These are phyloP conservation scores for Microtus montanus DNA, from an alignment of 2,113 vertebrate genomes.

Conservation along the genomic window DNA sequence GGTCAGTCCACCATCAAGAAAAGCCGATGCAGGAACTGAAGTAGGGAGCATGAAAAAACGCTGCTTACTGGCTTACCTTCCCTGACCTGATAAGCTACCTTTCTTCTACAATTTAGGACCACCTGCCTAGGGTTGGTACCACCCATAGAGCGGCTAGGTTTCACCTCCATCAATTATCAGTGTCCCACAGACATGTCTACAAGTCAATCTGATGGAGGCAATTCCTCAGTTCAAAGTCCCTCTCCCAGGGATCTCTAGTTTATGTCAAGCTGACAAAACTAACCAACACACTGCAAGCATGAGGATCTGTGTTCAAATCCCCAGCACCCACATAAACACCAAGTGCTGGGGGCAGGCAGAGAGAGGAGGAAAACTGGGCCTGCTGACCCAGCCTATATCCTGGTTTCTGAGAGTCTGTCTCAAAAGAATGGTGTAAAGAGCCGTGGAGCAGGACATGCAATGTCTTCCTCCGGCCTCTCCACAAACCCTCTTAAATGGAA, in stretches of 20 bases:
- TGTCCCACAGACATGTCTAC: background rate
- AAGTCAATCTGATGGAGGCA: background rate
- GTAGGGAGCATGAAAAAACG: background rate
- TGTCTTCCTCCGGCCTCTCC: background rate
- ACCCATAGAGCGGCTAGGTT: background rate
- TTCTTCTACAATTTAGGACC: background rate
- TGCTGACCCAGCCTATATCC: background rate
- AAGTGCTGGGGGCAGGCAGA: background rate
- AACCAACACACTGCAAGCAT: background rate
- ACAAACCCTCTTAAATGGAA: background rate
- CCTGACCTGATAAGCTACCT: background rate
- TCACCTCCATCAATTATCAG: background rate
- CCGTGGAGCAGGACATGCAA: background rate
- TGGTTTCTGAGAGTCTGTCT: background rate
- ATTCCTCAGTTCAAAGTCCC: background rate
- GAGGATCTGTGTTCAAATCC: background rate
- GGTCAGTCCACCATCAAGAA: background rate
- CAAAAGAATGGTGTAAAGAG: background rate
- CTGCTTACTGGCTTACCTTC: background rate
- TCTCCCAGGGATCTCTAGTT: background rate
- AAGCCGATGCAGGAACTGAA: background rate
- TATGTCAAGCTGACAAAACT: background rate
- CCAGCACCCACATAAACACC: background rate
- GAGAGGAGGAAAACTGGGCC: background rate
- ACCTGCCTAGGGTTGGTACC: background rate